phyloP scores from a whole-genome alignment of 1,140 invertebrate species.

The Ceratina australensis region DNA sequence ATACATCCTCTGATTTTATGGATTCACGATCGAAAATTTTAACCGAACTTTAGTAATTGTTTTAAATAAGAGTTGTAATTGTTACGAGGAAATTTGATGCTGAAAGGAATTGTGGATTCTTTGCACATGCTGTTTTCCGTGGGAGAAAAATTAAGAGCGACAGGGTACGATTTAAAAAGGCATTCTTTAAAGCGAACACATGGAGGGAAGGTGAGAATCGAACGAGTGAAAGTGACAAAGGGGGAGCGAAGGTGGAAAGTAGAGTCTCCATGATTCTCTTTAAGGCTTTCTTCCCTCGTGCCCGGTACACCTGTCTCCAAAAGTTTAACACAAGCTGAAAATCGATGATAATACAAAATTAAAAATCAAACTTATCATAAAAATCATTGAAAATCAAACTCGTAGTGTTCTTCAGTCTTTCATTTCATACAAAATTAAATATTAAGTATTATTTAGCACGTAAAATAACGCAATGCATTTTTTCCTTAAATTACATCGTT shows the following conservation, averaged over 20 bases:
- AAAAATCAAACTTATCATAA: too few species aligned
- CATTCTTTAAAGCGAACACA: neutral
- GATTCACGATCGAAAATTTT: too few species aligned
- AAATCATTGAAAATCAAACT: too few species aligned
- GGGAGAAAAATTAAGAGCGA: slow-evolving; percentile 43
- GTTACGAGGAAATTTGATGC: neutral
- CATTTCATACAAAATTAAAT: neutral
- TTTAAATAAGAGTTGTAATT: too few species aligned
- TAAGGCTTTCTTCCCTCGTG: slow-evolving; percentile 15
- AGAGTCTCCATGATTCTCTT: slow-evolving; percentile 25
- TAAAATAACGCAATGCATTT: too few species aligned
- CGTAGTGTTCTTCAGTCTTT: too few species aligned
- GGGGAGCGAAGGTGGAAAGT: slow-evolving; percentile 11
- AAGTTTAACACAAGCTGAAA: too few species aligned
- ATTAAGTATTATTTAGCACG: neutral
- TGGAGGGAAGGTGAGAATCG: slow-evolving; percentile 13
- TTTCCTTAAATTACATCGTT: too few species aligned
- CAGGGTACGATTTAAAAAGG: slow-evolving; percentile 31
- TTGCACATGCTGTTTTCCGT: slow-evolving; percentile 2
- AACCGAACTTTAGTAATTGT: too few species aligned
- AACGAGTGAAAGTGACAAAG: slow-evolving; percentile 30
- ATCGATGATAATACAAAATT: too few species aligned
- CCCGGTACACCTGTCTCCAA: neutral
- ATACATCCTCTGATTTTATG: too few species aligned
- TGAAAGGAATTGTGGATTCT: neutral